Percentiles rank a stretch among this genome's conserved stretches.
These are phyloP conservation scores for Luidia sarsii DNA, from an alignment of 53 echinoderm and acorn worm species.

Conservation along the genomic window DNA sequence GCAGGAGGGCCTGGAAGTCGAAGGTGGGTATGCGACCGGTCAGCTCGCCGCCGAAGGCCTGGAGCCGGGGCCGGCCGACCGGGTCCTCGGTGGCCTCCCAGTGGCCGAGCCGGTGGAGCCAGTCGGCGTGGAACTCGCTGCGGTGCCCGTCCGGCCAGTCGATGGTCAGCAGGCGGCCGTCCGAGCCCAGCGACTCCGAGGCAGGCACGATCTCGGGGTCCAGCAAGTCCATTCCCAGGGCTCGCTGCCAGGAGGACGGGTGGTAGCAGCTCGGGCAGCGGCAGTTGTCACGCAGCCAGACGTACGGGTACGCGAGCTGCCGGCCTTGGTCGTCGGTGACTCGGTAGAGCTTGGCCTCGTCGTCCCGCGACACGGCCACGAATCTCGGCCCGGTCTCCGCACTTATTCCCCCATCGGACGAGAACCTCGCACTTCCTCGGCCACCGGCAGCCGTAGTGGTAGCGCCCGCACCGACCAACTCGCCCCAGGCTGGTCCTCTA, in stretches of 20 bases:
- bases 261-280: constrained; percentile 71
- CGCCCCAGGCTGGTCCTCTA: too few relatives aligned
- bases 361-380: not conserved
- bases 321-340: not conserved
- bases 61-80: constrained; percentile 9
- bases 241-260: constrained; percentile 47
- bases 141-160: constrained; percentile 28
- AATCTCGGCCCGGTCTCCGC: not conserved
- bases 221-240: constrained; percentile 44
- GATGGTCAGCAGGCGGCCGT: constrained; percentile 34
- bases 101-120: not conserved
- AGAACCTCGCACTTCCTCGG: too few relatives aligned
- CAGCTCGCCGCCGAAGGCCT: constrained; percentile 61
- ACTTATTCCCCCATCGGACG: too few relatives aligned
- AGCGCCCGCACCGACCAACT: too few relatives aligned
- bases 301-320: constrained; percentile 68
- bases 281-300: constrained; percentile 88
- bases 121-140: constrained; percentile 6
- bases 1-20: constrained; percentile 48
- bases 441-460: too few relatives aligned
- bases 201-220: constrained; percentile 49
- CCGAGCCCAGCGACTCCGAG: constrained; percentile 9
- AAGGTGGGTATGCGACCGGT: constrained; percentile 7
- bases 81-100: constrained; percentile 16
- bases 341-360: constrained; percentile 4